Evolutionary conservation across 1,140 invertebrate genomes (phyloP).

Genomic region (Orchestia grillus): DNA sequence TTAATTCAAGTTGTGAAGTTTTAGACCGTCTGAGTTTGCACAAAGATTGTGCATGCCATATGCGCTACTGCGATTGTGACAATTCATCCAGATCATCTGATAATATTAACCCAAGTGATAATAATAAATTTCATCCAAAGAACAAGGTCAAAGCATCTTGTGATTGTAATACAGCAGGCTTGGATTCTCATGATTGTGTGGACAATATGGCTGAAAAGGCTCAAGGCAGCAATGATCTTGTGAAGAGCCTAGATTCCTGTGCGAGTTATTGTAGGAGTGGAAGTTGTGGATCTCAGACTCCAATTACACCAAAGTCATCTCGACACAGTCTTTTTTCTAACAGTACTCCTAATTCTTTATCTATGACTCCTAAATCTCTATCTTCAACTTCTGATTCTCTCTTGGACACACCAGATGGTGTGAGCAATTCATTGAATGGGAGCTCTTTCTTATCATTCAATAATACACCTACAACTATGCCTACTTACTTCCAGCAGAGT

Average conservation of each 20-base stretch:
- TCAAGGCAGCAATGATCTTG: not conserved
- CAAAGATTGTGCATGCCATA: not conserved
- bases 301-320: conserved; percentile 15
- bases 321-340: conserved; percentile 37
- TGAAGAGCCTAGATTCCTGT: conserved; percentile 11
- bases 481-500: not conserved
- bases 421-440: not conserved
- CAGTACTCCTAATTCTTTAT: conserved; percentile 48
- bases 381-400: conserved; percentile 40
- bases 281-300: not conserved
- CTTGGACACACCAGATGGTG: conserved; percentile 14
- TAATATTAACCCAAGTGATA: conserved; percentile 9
- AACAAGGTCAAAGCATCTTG: not conserved
- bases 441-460: not conserved
- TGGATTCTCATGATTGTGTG: not conserved
- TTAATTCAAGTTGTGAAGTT: conserved; percentile 47
- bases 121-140: not conserved
- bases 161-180: not conserved
- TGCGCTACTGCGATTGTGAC: not conserved
- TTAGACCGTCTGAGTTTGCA: conserved; percentile 17
- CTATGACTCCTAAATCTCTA: conserved; percentile 28
- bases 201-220: not conserved
- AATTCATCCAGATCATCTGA: not conserved
- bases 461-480: not conserved
- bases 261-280: conserved; percentile 10